Percentiles rank a stretch among this genome's conserved stretches.
phyloP scores from a whole-genome alignment of 53 echinoderm and acorn worm genomes.

The Apostichopus leukothele region DNA sequence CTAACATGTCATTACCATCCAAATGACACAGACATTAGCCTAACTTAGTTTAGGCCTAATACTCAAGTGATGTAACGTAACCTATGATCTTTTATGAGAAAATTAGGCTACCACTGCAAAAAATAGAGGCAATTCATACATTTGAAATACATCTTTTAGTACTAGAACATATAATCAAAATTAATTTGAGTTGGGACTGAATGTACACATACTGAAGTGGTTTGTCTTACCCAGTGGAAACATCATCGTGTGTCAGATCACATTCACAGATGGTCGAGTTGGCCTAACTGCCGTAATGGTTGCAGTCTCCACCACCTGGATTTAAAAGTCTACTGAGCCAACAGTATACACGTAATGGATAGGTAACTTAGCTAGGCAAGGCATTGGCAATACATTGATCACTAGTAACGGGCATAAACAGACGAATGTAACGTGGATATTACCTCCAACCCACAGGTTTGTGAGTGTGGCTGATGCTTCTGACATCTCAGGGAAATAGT shows the following conservation, averaged over 20 bases:
- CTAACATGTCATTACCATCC: too few relatives aligned
- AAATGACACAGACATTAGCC: too few relatives aligned
- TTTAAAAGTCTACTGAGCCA: neutral
- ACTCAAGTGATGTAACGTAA: too few relatives aligned
- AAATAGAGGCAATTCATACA: too few relatives aligned
- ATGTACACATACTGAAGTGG: too few relatives aligned
- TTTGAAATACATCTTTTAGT: too few relatives aligned
- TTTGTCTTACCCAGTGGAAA: neutral
- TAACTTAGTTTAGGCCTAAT: too few relatives aligned
- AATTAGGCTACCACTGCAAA: too few relatives aligned
- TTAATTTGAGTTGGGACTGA: too few relatives aligned
- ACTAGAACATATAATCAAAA: too few relatives aligned
- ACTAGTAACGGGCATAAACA: constrained; percentile 26
- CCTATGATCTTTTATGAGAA: too few relatives aligned
- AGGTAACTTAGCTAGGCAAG: neutral
- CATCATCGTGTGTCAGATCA: neutral
- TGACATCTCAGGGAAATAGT: constrained; percentile 55
- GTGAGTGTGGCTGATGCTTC: constrained; percentile 63
- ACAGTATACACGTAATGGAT: constrained; percentile 13
- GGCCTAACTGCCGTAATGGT: too few relatives aligned
- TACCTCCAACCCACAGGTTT: constrained; percentile 56
- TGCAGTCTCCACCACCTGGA: constrained; percentile 1
- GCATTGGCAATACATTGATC: neutral
- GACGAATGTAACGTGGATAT: constrained; percentile 17
- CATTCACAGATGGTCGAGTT: neutral